Base-by-base conservation (phyloP, 2,888 invertebrate genomes). In the Choristoneura rosaceana region DNA sequence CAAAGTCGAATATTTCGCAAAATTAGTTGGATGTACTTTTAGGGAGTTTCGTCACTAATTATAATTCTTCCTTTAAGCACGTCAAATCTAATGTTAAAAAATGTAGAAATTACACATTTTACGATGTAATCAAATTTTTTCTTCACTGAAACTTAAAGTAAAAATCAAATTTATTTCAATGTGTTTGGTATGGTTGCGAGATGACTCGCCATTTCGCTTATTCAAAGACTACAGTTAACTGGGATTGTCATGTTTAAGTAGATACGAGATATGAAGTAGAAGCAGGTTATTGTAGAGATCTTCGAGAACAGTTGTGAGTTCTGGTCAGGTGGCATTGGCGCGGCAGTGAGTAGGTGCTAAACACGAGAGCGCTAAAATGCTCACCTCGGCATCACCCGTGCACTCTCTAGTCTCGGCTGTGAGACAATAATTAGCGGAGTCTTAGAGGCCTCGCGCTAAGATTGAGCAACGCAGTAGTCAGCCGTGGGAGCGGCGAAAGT, bases 401-500 rank as follows among this genome's bases (percentile, higher is more conserved):
- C 62, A 17, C 59, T 66, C 59, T 41, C 66, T 7, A 68, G 61
- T 70, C 33, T 50, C 62, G 34, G 70, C 60, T 68, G 33, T 50
- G 77, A 78, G 78, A 74, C 76, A 74, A 71, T 78, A 81, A 80
- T 81, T 79, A 83, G 85, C 87, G 82, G 79, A 81, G 81, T 87
- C 84, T 88, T 83, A 86, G 83, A 82, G 83, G 77, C 80, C 82
- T 78, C 79, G 78, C 78, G 75, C 77, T 79, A 81, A 78, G 82
- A 85, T 91, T 89, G 89, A 89, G 91, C 91, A 89, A 91, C 82
- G 84, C 87, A 79, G 78, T 82, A 78, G 80, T 77, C 80, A 80
- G 87, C 81, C 90, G 92, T 90, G 92, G 91, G 90, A 92, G 89
- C 87, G 91, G 92, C 92, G 93, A 93, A 93, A 93, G 93, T 92